Evolutionary conservation across 2,113 vertebrate species (phyloP).

Genomic region (Antennarius striatus): DNA sequence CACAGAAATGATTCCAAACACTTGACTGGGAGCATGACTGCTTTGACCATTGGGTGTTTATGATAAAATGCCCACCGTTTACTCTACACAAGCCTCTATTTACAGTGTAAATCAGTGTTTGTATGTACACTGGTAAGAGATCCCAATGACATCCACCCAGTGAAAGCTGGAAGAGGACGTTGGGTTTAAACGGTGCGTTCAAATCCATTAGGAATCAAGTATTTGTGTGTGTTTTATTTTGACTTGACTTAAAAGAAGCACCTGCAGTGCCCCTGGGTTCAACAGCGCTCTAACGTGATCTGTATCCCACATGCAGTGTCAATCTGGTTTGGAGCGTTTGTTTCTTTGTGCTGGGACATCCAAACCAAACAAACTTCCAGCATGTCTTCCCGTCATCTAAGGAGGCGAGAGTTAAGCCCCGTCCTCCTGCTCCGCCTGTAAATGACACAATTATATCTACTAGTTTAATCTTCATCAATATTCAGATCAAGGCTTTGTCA

Average conservation of each 20-base stretch:
- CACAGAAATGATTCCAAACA: no score
- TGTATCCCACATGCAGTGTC: slow-evolving; percentile 3
- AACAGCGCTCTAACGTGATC: not conserved
- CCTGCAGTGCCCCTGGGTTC: slow-evolving; percentile 10
- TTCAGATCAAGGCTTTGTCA: slow-evolving; percentile 63
- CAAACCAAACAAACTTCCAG: slow-evolving; percentile 42
- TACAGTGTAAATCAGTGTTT: no score
- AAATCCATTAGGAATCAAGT: slow-evolving; percentile 15
- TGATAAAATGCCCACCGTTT: no score
- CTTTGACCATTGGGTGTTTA: no score
- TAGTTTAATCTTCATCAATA: slow-evolving; percentile 33
- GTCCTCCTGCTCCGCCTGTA: slow-evolving; percentile 10
- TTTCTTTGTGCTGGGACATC: slow-evolving; percentile 54
- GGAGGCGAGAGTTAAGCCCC: not conserved
- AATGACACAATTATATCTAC: slow-evolving; percentile 34
- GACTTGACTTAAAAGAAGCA: not conserved
- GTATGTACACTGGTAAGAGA: no score
- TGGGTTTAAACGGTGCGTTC: slow-evolving; percentile 17
- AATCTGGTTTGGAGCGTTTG: slow-evolving; percentile 33
- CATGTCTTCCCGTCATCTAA: not conserved
- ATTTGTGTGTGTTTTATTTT: slow-evolving; percentile 3
- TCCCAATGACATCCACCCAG: not conserved
- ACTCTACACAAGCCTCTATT: no score
- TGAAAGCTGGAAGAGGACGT: not conserved
- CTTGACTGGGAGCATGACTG: no score